Percentiles rank a stretch among this genome's conserved stretches.
These are phyloP conservation scores for Drosophila parabipectinata DNA, from an alignment of 1,140 invertebrate species.

Conservation along the genomic window DNA sequence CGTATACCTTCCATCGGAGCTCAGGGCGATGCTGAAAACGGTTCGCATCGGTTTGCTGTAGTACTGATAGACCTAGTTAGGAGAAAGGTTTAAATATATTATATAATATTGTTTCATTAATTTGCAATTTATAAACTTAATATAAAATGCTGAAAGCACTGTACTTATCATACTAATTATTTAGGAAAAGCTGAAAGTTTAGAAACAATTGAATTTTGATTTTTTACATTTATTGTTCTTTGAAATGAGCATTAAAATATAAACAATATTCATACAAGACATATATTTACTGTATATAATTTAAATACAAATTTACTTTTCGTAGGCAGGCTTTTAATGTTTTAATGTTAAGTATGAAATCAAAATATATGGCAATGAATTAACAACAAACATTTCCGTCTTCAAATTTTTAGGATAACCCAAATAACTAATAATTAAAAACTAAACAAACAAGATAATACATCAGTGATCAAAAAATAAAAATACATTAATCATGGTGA, in stretches of 20 bases:
- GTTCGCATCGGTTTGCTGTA: slow-evolving; percentile 71
- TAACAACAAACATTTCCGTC: not conserved
- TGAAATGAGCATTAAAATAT: too few relatives aligned
- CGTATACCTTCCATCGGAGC: slow-evolving; percentile 78
- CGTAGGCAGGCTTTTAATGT: too few relatives aligned
- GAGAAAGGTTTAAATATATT: not conserved
- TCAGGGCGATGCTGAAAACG: slow-evolving; percentile 76
- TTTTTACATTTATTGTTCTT: too few relatives aligned
- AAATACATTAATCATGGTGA: not conserved
- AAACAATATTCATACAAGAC: too few relatives aligned
- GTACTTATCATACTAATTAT: too few relatives aligned
- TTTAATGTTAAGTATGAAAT: too few relatives aligned
- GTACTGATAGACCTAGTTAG: slow-evolving; percentile 75
- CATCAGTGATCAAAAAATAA: not conserved
- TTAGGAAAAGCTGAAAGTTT: too few relatives aligned
- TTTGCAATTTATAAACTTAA: not conserved
- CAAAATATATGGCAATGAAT: not conserved
- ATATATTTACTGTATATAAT: too few relatives aligned
- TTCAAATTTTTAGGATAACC: not conserved
- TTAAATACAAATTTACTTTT: too few relatives aligned
- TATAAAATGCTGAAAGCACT: too few relatives aligned
- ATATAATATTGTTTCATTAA: not conserved
- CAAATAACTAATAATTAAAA: not conserved
- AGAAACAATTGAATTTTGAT: too few relatives aligned
- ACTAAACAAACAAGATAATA: not conserved